Conservation (phyloP, 2,888 invertebrate species). For the Cosmorhoe ocellata region DNA sequence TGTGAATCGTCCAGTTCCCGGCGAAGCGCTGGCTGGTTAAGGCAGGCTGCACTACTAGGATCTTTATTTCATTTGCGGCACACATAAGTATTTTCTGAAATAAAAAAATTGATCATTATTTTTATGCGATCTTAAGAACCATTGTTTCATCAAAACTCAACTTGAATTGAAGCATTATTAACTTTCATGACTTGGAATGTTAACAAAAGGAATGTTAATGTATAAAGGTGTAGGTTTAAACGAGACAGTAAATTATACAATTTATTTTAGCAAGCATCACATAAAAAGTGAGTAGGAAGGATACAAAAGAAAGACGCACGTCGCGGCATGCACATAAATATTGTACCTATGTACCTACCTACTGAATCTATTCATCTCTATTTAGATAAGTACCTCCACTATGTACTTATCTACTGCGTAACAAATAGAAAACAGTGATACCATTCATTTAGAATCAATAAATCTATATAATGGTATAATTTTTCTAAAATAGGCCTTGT, state of each 20-base stretch:
- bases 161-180: no score
- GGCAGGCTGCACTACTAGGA: slow-evolving; percentile 81
- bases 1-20: slow-evolving; percentile 84
- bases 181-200: no score
- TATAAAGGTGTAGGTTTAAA: no score
- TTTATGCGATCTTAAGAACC: no score
- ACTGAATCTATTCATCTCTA: no score
- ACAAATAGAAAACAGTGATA: slow-evolving; percentile 1
- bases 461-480: slow-evolving; percentile 8
- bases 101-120: neutral
- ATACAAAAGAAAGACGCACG: no score
- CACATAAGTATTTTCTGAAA: slow-evolving; percentile 80
- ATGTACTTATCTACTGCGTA: slow-evolving; percentile 11
- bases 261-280: slow-evolving; percentile 6
- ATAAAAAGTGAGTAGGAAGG: no score
- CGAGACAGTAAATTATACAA: no score
- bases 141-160: no score
- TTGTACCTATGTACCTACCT: neutral
- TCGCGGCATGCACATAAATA: neutral
- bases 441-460: neutral
- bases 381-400: neutral
- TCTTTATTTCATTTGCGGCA: slow-evolving; percentile 71
- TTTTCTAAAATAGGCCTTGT: slow-evolving; percentile 48
- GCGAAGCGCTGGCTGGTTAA: slow-evolving; percentile 79
- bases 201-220: no score